Evolutionary conservation across 2,888 invertebrate species (phyloP).

Genomic region (Andrena dorsata): DNA sequence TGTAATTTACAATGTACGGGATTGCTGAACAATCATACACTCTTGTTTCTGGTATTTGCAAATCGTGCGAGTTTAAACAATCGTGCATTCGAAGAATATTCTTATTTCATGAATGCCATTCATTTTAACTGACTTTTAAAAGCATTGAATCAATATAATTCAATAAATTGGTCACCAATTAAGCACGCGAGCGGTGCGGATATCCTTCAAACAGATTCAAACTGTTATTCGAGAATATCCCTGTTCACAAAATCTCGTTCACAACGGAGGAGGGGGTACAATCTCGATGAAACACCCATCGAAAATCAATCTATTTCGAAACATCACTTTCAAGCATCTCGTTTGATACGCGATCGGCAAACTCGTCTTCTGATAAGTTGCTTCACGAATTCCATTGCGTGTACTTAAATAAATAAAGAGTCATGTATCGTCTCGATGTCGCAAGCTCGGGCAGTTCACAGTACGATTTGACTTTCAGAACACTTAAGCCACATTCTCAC

Average conservation of each 20-base stretch:
- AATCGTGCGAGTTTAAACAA: neutral
- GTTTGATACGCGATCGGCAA: neutral
- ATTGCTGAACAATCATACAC: neutral
- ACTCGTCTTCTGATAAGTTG: too few species aligned
- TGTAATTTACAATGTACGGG: neutral
- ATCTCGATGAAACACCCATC: neutral
- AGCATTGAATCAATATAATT: conserved; percentile 2
- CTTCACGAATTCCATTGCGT: neutral
- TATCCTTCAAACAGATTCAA: neutral
- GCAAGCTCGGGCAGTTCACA: conserved; percentile 46
- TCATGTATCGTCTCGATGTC: conserved; percentile 32
- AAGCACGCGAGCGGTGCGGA: neutral
- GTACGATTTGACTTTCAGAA: neutral
- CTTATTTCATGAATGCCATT: too few species aligned
- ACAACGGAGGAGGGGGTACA: neutral
- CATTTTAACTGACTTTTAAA: too few species aligned
- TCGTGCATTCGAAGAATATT: too few species aligned
- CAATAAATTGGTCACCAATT: conserved; percentile 51
- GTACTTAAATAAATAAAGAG: conserved; percentile 23
- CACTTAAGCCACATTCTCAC: neutral
- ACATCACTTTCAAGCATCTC: neutral
- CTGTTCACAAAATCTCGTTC: neutral
- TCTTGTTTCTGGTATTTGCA: neutral
- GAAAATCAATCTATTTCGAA: conserved; percentile 25
- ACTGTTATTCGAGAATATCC: neutral